Percentiles rank a stretch among this genome's conserved stretches.
These are phyloP conservation scores for Lordiphosa stackelbergi DNA, from an alignment of 1,140 invertebrate genomes.

Conservation along the genomic window DNA sequence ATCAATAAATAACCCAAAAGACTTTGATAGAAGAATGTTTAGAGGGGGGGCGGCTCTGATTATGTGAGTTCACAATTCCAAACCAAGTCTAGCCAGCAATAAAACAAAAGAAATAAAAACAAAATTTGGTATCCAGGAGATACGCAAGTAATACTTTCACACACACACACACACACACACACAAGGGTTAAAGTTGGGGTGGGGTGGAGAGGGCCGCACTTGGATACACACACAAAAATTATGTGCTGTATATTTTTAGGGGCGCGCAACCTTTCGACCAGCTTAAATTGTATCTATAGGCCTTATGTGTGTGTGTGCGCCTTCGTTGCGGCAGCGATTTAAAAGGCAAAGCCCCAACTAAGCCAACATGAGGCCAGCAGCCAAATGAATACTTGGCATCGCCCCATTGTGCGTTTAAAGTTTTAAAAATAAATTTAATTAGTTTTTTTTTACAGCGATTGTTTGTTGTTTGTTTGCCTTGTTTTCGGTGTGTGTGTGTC, in stretches of 20 bases:
- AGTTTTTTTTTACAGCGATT: conserved; percentile 20
- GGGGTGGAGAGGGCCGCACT: neutral
- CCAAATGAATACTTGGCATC: conserved; percentile 46
- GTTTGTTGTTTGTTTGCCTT: neutral
- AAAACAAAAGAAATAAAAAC: conserved; percentile 1
- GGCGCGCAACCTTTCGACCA: conserved; percentile 61
- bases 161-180: conserved; percentile 12
- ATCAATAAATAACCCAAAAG: conserved; percentile 5
- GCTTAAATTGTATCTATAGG: conserved; percentile 70
- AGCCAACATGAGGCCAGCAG: conserved; percentile 48
- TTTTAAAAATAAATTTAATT: conserved; percentile 67
- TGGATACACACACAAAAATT: conserved; percentile 26
- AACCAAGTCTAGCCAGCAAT: conserved; percentile 5
- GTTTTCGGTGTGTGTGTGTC: neutral
- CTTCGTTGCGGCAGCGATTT: conserved; percentile 55
- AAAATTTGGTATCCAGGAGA: conserved; percentile 11
- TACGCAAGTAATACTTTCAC: conserved; percentile 19
- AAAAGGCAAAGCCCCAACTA: conserved; percentile 64
- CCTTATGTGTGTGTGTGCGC: conserved; percentile 37
- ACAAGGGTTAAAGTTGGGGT: neutral
- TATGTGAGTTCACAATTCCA: neutral
- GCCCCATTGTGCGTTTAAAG: conserved; percentile 25
- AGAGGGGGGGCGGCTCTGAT: too few species aligned
- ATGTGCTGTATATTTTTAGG: conserved; percentile 66
- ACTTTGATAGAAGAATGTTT: neutral